phyloP scores from a whole-genome alignment of 2,113 vertebrate genomes.

The Etheostoma cragini region DNA sequence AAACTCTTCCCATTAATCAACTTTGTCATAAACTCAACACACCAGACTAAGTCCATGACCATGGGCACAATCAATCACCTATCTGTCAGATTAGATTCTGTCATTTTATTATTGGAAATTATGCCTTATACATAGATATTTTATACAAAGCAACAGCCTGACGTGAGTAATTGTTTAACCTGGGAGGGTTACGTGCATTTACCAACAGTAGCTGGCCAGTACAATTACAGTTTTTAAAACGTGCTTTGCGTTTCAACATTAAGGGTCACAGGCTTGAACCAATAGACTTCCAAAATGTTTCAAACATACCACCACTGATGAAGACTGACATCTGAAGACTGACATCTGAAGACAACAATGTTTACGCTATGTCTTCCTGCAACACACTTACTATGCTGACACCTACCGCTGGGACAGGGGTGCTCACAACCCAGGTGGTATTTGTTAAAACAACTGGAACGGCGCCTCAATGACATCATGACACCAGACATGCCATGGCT shows the following conservation, averaged over 20 bases:
- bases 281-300: neutral
- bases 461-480: constrained; percentile 64
- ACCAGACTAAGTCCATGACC: constrained; percentile 11
- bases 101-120: neutral
- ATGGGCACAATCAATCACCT: constrained; percentile 22
- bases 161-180: constrained; percentile 15
- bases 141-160: constrained; percentile 5
- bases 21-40: constrained; percentile 22
- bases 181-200: constrained; percentile 14
- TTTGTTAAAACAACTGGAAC: constrained; percentile 61
- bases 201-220: constrained; percentile 17
- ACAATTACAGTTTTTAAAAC: neutral
- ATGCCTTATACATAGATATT: constrained; percentile 28
- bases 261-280: constrained; percentile 21
- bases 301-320: constrained; percentile 3
- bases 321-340: neutral
- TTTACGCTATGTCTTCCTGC: neutral
- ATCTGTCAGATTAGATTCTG: neutral
- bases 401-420: constrained; percentile 58
- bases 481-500: constrained; percentile 41
- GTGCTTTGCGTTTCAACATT: neutral
- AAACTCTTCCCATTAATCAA: constrained; percentile 30
- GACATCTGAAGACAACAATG: neutral
- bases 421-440: constrained; percentile 56
- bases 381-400: constrained; percentile 17